A percentile compares a stretch with the other conserved stretches of the same genome.
Conservation (phyloP, 2,113 vertebrate species). For the Nothocercus julius region DNA sequence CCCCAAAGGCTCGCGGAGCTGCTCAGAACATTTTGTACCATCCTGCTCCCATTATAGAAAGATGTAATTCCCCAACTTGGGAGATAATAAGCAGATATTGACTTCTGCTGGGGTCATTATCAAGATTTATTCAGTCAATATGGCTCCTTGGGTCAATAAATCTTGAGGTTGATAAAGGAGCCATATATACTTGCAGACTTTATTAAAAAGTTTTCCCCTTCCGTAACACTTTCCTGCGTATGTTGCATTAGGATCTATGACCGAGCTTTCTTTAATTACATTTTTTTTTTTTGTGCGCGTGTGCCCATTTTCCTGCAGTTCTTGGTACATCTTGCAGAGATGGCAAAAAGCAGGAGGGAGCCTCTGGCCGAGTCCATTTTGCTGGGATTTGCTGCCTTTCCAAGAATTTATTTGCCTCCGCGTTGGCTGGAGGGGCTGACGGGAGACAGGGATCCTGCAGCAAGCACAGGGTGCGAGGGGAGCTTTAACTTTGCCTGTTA, state of each 20-base stretch:
- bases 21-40: constrained; percentile 51
- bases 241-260: not conserved
- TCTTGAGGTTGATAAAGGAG: constrained; percentile 80
- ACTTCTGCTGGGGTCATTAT: constrained; percentile 79
- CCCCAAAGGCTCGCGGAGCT: not conserved
- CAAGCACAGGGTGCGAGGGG: not conserved
- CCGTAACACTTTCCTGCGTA: not conserved
- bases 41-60: constrained; percentile 61
- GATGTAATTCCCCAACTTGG: constrained; percentile 74
- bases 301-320: not conserved
- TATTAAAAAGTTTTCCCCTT: constrained; percentile 78
- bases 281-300: not conserved
- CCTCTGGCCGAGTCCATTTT: not conserved
- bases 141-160: constrained; percentile 78
- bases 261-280: not conserved
- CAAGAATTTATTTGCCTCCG: not conserved
- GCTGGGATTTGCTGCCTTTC: not conserved
- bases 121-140: constrained; percentile 85
- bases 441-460: fast-evolving
- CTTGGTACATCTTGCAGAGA: not conserved
- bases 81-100: constrained; percentile 83
- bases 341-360: not conserved
- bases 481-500: not conserved
- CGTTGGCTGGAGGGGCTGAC: not conserved
- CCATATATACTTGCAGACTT: constrained; percentile 79